A percentile compares a stretch with the other conserved stretches of the same genome.
Conservation (phyloP, 1,140 invertebrate genomes). For the Linepithema humile region DNA sequence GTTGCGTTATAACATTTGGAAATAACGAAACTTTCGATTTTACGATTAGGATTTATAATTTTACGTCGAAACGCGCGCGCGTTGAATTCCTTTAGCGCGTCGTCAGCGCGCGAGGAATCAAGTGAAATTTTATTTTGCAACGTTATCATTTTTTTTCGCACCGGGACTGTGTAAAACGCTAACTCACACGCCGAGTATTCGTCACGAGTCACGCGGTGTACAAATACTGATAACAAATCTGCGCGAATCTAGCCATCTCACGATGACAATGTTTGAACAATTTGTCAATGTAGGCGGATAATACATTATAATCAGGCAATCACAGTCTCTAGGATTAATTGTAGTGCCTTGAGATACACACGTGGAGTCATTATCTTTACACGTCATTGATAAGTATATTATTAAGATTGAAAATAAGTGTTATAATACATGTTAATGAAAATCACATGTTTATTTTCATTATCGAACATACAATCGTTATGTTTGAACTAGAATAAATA, state of each 20-base stretch:
- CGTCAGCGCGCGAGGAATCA: neutral
- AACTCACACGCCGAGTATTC: slow-evolving; percentile 9
- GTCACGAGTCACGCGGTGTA: slow-evolving; percentile 10
- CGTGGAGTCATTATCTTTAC: neutral
- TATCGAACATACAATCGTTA: neutral
- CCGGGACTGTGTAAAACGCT: neutral
- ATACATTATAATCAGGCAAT: neutral
- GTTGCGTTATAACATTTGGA: neutral
- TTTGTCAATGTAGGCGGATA: neutral
- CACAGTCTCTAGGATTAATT: slow-evolving; percentile 40
- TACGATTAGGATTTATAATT: neutral
- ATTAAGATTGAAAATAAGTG: neutral
- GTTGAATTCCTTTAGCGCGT: neutral
- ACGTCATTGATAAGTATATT: neutral
- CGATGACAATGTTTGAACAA: slow-evolving; percentile 38
- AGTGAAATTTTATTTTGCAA: slow-evolving; percentile 2
- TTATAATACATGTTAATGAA: neutral
- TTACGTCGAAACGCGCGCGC: neutral
- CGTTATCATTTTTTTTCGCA: slow-evolving; percentile 7
- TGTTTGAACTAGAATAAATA: neutral
- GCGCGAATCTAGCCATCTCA: no score
- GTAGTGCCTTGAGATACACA: slow-evolving; percentile 17
- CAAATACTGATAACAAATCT: slow-evolving; percentile 45
- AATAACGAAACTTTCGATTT: neutral
- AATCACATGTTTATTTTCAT: neutral